These are phyloP conservation scores for Ciona savignyi DNA, from an alignment of 23 tunicate species.

Conservation along the genomic window DNA sequence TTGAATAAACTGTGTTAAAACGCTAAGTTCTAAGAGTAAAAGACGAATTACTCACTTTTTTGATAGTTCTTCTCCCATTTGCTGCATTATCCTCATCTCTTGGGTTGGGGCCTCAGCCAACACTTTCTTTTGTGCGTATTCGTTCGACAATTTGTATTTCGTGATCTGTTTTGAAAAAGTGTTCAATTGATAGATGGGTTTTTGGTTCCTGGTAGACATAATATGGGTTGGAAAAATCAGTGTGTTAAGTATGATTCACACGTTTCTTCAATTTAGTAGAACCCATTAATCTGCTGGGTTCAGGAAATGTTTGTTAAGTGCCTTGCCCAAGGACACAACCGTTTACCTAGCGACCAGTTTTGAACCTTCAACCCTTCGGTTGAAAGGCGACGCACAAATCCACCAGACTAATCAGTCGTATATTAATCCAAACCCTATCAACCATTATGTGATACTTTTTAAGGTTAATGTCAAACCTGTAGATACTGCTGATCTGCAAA, in stretches of 20 bases:
- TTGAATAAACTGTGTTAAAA: no score
- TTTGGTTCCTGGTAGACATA: no score
- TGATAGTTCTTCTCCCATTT: slow-evolving; percentile 6
- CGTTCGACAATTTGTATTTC: slow-evolving; percentile 13
- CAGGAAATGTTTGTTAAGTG: not conserved
- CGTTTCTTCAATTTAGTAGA: no score
- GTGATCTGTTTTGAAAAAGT: not conserved
- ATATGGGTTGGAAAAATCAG: no score
- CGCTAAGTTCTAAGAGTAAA: not conserved
- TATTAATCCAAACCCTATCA: not conserved
- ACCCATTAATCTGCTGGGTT: not conserved
- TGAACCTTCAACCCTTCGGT: slow-evolving; percentile 8
- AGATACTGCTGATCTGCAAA: not conserved
- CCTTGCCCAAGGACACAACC: not conserved
- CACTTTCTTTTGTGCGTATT: slow-evolving; percentile 6
- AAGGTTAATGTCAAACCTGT: not conserved
- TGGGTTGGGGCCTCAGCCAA: slow-evolving; percentile 10
- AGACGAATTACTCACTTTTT: slow-evolving; percentile 2
- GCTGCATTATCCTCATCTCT: slow-evolving; percentile 4
- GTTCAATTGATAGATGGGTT: no score
- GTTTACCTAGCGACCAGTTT: not conserved
- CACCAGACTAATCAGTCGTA: not conserved
- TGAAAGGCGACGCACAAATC: no score
- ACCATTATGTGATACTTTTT: no score
- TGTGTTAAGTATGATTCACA: no score